These are phyloP conservation scores for Pantherophis vulpinus DNA, from an alignment of 2,797 vertebrate species.

Conservation along the genomic window DNA sequence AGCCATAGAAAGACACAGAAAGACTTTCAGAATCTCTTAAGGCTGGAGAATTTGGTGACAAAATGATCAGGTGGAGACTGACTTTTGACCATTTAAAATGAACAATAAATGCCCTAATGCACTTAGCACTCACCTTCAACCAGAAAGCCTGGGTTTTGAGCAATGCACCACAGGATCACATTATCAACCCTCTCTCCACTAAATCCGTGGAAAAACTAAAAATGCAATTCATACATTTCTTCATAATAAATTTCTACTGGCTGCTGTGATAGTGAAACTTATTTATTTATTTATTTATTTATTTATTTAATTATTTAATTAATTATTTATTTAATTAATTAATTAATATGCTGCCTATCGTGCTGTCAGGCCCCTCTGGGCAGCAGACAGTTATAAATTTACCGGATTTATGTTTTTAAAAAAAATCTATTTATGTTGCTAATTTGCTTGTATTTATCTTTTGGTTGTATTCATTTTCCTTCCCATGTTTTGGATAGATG, in stretches of 20 bases:
- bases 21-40: neutral
- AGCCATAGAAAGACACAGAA: neutral
- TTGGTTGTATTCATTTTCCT: neutral
- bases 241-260: neutral
- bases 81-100: neutral
- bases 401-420: neutral
- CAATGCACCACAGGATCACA: neutral
- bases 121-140: neutral
- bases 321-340: neutral
- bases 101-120: neutral
- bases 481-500: neutral
- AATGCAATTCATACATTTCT: neutral
- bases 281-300: neutral
- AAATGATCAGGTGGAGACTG: neutral
- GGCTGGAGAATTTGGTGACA: neutral
- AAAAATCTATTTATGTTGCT: neutral
- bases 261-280: neutral
- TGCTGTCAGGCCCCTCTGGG: neutral
- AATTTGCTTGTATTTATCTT: neutral
- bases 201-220: neutral
- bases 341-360: neutral
- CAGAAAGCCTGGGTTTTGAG: neutral
- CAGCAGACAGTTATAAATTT: neutral
- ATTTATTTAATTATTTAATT: too few relatives aligned
- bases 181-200: neutral